Percentiles rank a stretch among this genome's conserved stretches.
These are phyloP conservation scores for Anodontia alba DNA, from an alignment of 2,888 invertebrate genomes.

Conservation along the genomic window DNA sequence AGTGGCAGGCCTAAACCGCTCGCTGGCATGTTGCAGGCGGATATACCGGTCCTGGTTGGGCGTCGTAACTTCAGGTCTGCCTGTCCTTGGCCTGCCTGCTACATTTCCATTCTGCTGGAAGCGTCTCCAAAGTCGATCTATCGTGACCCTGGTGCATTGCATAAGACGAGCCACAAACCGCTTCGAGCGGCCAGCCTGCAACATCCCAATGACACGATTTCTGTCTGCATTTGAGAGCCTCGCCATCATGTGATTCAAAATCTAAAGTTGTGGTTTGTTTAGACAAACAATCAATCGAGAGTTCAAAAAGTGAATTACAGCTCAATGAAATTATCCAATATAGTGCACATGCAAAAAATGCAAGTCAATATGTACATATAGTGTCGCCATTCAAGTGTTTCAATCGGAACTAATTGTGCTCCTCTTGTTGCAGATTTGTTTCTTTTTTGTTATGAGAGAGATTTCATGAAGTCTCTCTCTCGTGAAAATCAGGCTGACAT, in stretches of 20 bases:
- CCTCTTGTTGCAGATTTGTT: too few relatives aligned
- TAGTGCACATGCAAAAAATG: too few relatives aligned
- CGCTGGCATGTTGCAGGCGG: neutral
- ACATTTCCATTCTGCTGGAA: too few relatives aligned
- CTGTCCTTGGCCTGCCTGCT: neutral
- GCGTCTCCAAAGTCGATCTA: too few relatives aligned
- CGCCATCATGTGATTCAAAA: neutral
- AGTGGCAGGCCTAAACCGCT: too few relatives aligned
- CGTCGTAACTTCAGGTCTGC: neutral
- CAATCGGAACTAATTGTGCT: too few relatives aligned
- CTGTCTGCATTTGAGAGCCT: neutral
- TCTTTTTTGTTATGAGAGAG: too few relatives aligned
- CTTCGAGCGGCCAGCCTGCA: neutral
- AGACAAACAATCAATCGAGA: neutral
- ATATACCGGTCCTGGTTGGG: neutral
- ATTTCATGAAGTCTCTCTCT: too few relatives aligned
- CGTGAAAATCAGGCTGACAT: too few relatives aligned
- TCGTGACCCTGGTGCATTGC: too few relatives aligned
- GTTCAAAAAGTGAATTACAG: too few relatives aligned
- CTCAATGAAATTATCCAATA: too few relatives aligned
- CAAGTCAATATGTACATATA: neutral
- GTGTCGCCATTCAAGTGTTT: neutral
- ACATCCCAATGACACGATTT: neutral
- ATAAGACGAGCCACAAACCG: neutral
- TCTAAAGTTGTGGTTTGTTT: neutral